Conservation (phyloP, 2,797 vertebrate genomes). For the Oreochromis mossambicus region DNA sequence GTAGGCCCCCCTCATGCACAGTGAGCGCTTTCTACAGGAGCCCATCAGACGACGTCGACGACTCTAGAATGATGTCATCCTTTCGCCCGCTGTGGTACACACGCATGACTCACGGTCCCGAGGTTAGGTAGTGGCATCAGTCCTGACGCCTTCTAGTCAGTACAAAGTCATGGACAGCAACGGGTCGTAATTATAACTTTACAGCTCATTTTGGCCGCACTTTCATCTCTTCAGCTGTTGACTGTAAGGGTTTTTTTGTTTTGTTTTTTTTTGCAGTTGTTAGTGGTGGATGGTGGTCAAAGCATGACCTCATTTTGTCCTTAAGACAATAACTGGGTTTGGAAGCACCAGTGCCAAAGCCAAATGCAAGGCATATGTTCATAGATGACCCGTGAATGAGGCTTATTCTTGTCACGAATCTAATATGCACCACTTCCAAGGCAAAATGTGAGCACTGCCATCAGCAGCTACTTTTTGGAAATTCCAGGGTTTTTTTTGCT, state of each 20-base stretch:
- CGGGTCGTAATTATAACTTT: neutral
- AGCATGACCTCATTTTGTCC: neutral
- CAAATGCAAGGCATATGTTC: neutral
- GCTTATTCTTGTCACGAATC: neutral
- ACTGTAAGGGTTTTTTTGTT: neutral
- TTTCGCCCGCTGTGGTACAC: slow-evolving; percentile 52
- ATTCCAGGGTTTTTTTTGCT: neutral
- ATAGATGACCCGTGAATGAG: neutral
- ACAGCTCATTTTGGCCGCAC: neutral
- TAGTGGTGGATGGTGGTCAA: neutral
- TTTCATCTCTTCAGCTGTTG: neutral
- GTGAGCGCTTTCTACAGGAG: slow-evolving; percentile 60
- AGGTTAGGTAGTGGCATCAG: slow-evolving; percentile 66
- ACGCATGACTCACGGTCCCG: slow-evolving; percentile 77
- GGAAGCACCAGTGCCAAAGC: neutral
- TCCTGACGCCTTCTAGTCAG: slow-evolving; percentile 52
- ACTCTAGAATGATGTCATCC: slow-evolving; percentile 78
- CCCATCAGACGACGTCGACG: slow-evolving; percentile 47
- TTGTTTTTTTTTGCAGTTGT: neutral
- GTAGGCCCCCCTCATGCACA: slow-evolving; percentile 56
- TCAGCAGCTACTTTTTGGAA: neutral
- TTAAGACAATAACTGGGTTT: neutral
- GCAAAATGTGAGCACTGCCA: neutral
- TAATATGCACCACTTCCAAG: neutral
- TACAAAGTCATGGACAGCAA: neutral